Evolutionary conservation across 1,140 invertebrate species (phyloP).

Genomic region (Lordiphosa stackelbergi): DNA sequence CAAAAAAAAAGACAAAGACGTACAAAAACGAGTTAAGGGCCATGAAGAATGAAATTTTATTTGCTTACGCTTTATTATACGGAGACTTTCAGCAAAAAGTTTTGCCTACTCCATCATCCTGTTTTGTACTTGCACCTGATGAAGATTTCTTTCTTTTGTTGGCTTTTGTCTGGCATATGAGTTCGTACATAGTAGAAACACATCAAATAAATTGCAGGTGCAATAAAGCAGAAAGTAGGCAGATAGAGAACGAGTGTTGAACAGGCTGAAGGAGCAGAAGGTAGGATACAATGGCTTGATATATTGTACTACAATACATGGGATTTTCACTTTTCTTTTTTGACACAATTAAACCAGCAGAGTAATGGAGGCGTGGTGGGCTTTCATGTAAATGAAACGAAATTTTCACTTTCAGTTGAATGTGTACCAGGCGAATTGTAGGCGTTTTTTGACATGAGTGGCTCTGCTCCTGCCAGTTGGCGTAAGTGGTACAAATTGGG

Average conservation of each 20-base stretch:
- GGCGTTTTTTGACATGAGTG: no score
- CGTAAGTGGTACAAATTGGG: no score
- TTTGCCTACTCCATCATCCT: not conserved
- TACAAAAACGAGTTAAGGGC: constrained; percentile 5
- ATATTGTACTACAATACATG: no score
- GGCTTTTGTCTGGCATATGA: constrained; percentile 1
- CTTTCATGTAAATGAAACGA: no score
- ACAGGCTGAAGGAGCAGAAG: not conserved
- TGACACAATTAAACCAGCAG: no score
- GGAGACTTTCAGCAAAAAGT: not conserved
- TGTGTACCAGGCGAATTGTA: no score
- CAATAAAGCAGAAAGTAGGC: constrained; percentile 12
- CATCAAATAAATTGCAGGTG: constrained; percentile 8
- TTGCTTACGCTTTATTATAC: constrained; percentile 11
- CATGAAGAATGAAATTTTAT: constrained; percentile 6
- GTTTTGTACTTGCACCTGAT: not conserved
- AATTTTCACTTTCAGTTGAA: no score
- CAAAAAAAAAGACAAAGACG: not conserved
- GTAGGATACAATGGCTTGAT: not conserved
- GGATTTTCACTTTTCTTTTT: no score
- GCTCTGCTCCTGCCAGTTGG: no score
- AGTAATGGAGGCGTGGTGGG: no score
- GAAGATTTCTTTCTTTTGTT: constrained; percentile 8
- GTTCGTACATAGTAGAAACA: constrained; percentile 1
- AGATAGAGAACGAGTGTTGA: not conserved